Evolutionary conservation across 2,888 invertebrate genomes (phyloP), one percentile per base, ranked within the genome.

Genomic region (Eupithecia abbreviata): DNA sequence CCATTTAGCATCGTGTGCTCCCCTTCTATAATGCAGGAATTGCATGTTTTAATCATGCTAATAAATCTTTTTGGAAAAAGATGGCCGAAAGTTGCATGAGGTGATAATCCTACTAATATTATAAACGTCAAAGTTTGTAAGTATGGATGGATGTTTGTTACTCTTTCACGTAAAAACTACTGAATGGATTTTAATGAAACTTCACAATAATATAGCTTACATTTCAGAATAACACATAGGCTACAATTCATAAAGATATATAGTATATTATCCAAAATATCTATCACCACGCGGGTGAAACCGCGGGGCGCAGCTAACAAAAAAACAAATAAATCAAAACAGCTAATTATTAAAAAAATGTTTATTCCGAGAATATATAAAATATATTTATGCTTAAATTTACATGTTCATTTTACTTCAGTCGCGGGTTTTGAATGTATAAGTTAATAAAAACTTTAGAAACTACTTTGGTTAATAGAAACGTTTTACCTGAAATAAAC

Each of bases 291-390:
- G 30, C 30, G 30, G 30, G 30, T 30, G 30, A 30, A 30, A 30
- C 30, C 0, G 30, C 30, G 30, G 30, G 30, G 30, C 30, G 30
- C 30, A 30, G 30, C 30, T 30, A 30, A 1, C n/a, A n/a, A n/a
- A n/a, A n/a, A n/a, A n/a, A 1, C 30, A 30, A 30, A 30, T 30
- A 30, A 30, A 30, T 62, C 10, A 62, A 62, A 62, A 55, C 30
- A 10, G 4, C 10, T 18, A 12, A 12, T 10, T 62, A 30, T 30
- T 30, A 62, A 62, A 62, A 62, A 30, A 2, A 62, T 18, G 2
- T 62, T 62, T 62, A 62, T 62, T 62, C 30, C 62, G 62, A 30
- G 30, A 62, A 30, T 30, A 62, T 62, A 62, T 62, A 62, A 30
- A 62, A 10, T 58, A 62, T 10, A 62, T 30, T 18, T 30, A 30